Conservation (phyloP, 2,113 vertebrate species). For the Copsychus sechellarum region DNA sequence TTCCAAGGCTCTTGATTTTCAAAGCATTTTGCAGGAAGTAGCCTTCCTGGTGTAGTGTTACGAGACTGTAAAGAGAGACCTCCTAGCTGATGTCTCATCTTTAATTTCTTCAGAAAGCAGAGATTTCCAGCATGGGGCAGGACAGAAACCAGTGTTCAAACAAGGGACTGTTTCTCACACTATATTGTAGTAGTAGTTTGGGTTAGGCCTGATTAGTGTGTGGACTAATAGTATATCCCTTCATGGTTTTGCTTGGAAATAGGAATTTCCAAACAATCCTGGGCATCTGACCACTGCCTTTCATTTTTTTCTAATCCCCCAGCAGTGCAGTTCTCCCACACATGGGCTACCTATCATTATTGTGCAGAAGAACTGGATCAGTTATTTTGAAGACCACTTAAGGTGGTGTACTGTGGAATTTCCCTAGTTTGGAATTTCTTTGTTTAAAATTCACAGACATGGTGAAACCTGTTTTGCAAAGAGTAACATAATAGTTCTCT, state of each 20-base stretch:
- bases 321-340: not conserved
- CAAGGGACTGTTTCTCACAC: not conserved
- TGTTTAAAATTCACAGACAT: not conserved
- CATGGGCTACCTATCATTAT: not conserved
- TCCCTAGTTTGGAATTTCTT: not conserved
- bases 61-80: not conserved
- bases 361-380: not conserved
- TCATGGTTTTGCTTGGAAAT: not conserved
- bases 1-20: not conserved
- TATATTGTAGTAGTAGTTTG: not conserved
- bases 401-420: not conserved
- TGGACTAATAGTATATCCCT: not conserved
- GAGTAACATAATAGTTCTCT: not conserved
- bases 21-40: not conserved
- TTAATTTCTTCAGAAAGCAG: not conserved
- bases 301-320: not conserved
- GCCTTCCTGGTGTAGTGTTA: not conserved
- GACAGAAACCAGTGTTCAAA: not conserved
- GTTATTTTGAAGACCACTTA: not conserved
- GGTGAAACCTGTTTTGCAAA: not conserved
- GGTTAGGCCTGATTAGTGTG: not conserved
- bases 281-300: not conserved
- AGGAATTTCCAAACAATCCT: not conserved
- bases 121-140: not conserved
- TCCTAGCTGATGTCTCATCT: not conserved